These are phyloP conservation scores for Zaprionus obscuricornis DNA, from an alignment of 2,888 invertebrate genomes.

Conservation along the genomic window DNA sequence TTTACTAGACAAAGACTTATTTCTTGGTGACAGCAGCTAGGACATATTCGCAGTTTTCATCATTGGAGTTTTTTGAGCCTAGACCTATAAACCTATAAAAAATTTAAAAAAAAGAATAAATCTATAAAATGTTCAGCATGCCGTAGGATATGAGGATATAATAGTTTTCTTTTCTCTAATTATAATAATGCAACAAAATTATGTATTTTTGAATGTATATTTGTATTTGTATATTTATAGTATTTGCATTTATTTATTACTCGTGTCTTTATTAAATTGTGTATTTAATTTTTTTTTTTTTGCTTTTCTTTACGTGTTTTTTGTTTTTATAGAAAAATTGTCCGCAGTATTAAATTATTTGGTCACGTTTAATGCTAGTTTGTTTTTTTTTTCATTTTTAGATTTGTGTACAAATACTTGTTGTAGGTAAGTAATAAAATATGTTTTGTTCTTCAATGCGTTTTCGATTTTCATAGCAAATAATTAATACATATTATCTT, in stretches of 20 bases:
- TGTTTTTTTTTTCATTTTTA: too few species aligned
- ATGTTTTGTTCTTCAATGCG: slow-evolving; percentile 55
- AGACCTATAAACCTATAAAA: too few species aligned
- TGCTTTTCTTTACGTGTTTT: slow-evolving; percentile 32
- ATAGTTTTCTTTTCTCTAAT: too few species aligned
- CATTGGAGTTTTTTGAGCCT: too few species aligned
- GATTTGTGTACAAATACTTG: slow-evolving; percentile 72
- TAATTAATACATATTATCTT: slow-evolving; percentile 23
- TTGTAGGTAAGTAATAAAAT: slow-evolving; percentile 78
- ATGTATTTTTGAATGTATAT: too few species aligned
- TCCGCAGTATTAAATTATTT: slow-evolving; percentile 76
- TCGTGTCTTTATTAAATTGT: slow-evolving; percentile 62
- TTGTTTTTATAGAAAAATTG: slow-evolving; percentile 51
- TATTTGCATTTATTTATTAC: slow-evolving; percentile 42
- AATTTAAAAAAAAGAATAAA: too few species aligned
- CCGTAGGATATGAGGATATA: too few species aligned
- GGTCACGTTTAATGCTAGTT: slow-evolving; percentile 75
- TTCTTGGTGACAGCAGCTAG: too few species aligned
- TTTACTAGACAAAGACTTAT: too few species aligned
- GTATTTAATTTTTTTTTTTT: slow-evolving; percentile 39
- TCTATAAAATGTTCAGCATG: too few species aligned
- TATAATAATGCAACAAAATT: too few species aligned
- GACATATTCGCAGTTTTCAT: too few species aligned
- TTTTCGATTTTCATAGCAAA: slow-evolving; percentile 42
- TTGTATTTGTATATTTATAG: slow-evolving; percentile 10